Base-by-base conservation (phyloP, 1,140 invertebrate species). In the Gonioctena quinquepunctata region DNA sequence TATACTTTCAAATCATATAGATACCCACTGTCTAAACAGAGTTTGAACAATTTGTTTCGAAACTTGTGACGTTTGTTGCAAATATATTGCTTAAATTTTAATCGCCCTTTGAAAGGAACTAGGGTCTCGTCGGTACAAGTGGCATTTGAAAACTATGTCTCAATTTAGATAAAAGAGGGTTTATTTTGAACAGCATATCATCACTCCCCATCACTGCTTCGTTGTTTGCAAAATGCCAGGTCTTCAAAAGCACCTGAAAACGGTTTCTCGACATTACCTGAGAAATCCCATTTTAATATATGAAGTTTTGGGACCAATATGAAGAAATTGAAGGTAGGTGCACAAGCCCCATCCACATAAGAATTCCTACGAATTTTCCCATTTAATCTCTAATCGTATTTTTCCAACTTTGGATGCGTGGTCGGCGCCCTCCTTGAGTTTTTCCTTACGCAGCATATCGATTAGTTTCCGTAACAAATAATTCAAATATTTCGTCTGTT, bases 51-150 rank as follows among this genome's bases (percentile, higher is more conserved):
- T 69, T 22, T 65, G n/a, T 16, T 25, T 1, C 48, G 18, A 25
- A 48, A 65, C 18, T 25, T 52, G 33, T 65, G 21, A 11, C 16
- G 13, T 54, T 65, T 65, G 23, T 74, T 77, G 16, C 81, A 79
- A 21, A 84, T 82, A 69, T 85, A 86, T 66, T 84, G 81, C 28
- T 77, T 79, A 59, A 85, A 81, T 18, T 42, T 54, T 22, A 85
- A 63, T 4, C 82, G 64, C 8, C 83, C 83, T 74, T 79, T 72
- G 57, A 81, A 85, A n/a, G 73, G 71, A 8, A 83, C 68, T 23
- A 84, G n/a, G 70, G 57, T 68, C 68, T 77, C 73, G 48, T 77
- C 74, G 28, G 74, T 76, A 59, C 66, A 75, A 65, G 67, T 1
- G 60, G 28, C 13, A 25, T 25, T 61, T 75, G 68, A 57, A 59